Conservation (phyloP, 2,797 vertebrate species). For the Carapus acus region DNA sequence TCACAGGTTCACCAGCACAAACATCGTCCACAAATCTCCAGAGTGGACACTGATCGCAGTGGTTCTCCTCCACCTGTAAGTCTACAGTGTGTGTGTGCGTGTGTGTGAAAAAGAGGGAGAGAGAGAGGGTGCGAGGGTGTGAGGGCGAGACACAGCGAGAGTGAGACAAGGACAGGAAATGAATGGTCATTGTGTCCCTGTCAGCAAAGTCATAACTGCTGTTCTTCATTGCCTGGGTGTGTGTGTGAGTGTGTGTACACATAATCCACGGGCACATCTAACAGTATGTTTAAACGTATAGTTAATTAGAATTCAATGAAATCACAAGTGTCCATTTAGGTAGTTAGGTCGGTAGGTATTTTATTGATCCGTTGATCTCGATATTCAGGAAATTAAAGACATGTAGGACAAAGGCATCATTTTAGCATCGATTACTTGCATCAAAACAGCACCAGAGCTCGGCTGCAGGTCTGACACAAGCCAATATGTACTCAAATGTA, state of each 20-base stretch:
- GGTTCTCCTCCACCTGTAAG: constrained; percentile 73
- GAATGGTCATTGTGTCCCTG: constrained; percentile 36
- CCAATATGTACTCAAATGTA: too few relatives aligned
- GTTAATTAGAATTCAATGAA: too few relatives aligned
- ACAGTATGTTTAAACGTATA: not conserved
- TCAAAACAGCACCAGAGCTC: too few relatives aligned
- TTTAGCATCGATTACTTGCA: too few relatives aligned
- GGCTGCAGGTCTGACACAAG: too few relatives aligned
- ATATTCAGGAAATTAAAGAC: too few relatives aligned
- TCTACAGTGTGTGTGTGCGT: constrained; percentile 15
- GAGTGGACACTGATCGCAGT: constrained; percentile 74
- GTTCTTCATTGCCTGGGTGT: constrained; percentile 14
- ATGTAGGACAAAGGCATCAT: too few relatives aligned
- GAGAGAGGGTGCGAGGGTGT: not conserved
- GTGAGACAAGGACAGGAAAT: constrained; percentile 28
- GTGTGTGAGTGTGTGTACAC: constrained; percentile 8
- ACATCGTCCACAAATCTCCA: constrained; percentile 72
- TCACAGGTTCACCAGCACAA: constrained; percentile 70
- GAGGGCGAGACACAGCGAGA: not conserved
- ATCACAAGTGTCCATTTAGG: too few relatives aligned
- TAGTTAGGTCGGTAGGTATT: too few relatives aligned
- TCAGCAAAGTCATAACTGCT: constrained; percentile 35
- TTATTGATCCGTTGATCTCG: too few relatives aligned
- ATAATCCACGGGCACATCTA: not conserved
- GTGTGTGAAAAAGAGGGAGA: not conserved